Evolutionary conservation across 2,113 vertebrate genomes (phyloP), one percentile per base, ranked within the genome.

Genomic region (Ardeotis arabs): DNA sequence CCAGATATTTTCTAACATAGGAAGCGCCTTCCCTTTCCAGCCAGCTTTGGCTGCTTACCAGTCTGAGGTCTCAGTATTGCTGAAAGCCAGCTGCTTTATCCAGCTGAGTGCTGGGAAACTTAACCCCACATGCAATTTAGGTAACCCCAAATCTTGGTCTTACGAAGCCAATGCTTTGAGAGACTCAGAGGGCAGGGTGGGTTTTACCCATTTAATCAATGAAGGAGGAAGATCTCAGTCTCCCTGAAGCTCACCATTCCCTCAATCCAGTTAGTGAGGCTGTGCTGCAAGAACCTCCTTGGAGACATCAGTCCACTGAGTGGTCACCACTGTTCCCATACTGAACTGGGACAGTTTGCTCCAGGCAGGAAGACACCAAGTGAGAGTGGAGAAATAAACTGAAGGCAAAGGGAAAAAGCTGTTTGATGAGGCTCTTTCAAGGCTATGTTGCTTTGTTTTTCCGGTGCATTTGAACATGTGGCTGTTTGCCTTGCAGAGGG

Each of bases 401-500:
- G 49, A 74, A 85, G 58, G 49, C 56, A n/a, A 69, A 87, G 37
- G 29, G 66, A 6, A 70, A 64, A 64, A 52, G 20, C 47, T 85
- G 19, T 85, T 75, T 67, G 58, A 67, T 28, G 21, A 52, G 28
- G 45, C 73, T 14, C 20, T 82, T 76, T 85, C 37, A 39, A 53
- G 74, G 64, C 70, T 91, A n/a, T 2, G 3, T 91, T 22, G 77
- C 67, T 78, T 69, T 82, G n/a, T 67, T 55, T 69, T 70, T 68
- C 1, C 35, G 25, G 37, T 12, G 24, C 4, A 1, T 59, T 55
- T 76, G 53, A 93, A 86, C 0, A 0, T 56, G 49, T 53, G 83
- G 62, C 85, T 82, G 89, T 97, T 98, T 98, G 75, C 96, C 93
- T 98, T 98, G 95, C 99, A 99, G 99, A 99, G 98, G 99, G 99